Base-by-base conservation (phyloP, 92 coral and sea anemone genomes). In the Siderastrea siderea region DNA sequence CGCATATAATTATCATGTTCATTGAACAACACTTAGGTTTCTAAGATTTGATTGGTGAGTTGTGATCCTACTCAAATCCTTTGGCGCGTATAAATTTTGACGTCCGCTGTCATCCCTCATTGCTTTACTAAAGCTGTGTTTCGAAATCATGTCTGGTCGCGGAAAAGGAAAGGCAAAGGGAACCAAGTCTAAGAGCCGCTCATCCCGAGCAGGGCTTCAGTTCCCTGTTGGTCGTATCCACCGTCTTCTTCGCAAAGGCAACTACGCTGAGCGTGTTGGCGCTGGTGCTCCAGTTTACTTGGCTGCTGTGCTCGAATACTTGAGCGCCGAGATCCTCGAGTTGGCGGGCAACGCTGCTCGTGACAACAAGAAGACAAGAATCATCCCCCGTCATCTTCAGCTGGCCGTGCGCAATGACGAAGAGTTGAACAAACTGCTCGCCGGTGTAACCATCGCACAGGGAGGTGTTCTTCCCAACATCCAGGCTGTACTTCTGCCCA, bases 391-490 rank as follows among this genome's bases (percentile, higher is more conserved):
- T 86, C 97, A 94, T 83, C 88, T 94, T 65, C 96, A 94, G 77
- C 67, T 94, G 88, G 99, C 99, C 54, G 96, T 96, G 49, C 88
- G 98, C 64, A 96, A 96, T 80, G 98, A 96, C 91, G 98, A 96
- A 76, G 98, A 96, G 91, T 84, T 96, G 88, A 96, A 96, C 97
- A 96, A 94, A 76, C 91, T 96, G 78, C 91, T 96, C 59, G 94
- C 95, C 45, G 96, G 96, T 59, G 96, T 94, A 79, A 94, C 96
- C 93, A 94, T 94, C 84, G 96, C 96, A 38, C 96, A 94, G 83
- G 96, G 96, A 74, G 96, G 96, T 91, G 96, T 94, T 7, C 91
- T 93, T 55, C 95, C 95, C 83, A 93, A 93, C 95, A 93, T 93
- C 91, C 95, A 93, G 74, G 96, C 96, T 80, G 96, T 93, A 15